Evolutionary conservation across 53 echinoderm and acorn worm species (phyloP), one percentile per base, ranked within the genome.

Genomic region (Astropecten irregularis): DNA sequence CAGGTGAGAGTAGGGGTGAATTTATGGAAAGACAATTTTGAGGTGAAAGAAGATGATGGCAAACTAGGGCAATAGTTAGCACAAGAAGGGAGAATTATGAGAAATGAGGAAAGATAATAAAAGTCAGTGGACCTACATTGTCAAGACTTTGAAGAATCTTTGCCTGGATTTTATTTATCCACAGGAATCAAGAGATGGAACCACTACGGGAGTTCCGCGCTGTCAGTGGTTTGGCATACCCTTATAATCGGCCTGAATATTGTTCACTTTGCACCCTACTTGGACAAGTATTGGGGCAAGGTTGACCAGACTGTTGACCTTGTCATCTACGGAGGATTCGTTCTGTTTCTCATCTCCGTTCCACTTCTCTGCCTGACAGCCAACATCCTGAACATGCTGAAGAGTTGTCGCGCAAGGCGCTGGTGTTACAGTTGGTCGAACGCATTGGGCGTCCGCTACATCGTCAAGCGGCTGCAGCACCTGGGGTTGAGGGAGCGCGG

Each of bases 291-390:
- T 28, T 74, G 74, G 74, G 74, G 74, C 27, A 22, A 40, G 7
- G 40, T 10, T 14, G 58, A 74, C 39, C 21, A 34, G 55, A 74
- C 18, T 26, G 39, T 74, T 3, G 74, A 74, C 74, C 40, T 74
- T 1, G 39, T 74, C 74, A 74, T 74, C 74, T 74, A 56, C 74
- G 50, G 51, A 1, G 57, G 74, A 0, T 74, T 74, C 58, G 39
- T 74, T 35, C 57, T 74, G 32, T 74, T 56, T 39, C 40, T 74
- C 55, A 53, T 74, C 74, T 64, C 71, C 37, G 58, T 88, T 32
- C 91, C 94, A 7, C 22, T 49, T 4, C 39, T 91, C 58, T 82
- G 83, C 35, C 86, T 94, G 40, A 44, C 55, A 6, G 77, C 90
- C 16, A 85, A 85, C 40, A 0, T 90, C 14, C 56, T 79, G 4